Percentiles rank a stretch among this genome's conserved stretches.
These are phyloP conservation scores for Idaea aversata DNA, from an alignment of 2,888 invertebrate species.

Conservation along the genomic window DNA sequence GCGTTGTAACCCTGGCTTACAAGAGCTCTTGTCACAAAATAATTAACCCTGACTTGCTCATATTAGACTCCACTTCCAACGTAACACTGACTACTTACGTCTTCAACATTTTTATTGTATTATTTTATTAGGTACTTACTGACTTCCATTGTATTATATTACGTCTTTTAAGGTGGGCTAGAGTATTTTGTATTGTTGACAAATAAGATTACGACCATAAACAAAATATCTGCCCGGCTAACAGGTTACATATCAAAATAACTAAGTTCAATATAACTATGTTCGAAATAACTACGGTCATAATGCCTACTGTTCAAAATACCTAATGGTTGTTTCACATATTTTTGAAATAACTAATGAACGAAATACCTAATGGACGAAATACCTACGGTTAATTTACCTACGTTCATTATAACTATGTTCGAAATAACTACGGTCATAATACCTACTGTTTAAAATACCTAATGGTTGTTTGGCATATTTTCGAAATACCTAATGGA, in stretches of 20 bases:
- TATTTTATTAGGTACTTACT: conserved; percentile 22
- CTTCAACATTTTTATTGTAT: conserved; percentile 50
- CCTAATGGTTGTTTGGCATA: no score
- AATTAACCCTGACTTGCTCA: conserved; percentile 73
- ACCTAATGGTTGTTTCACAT: no score
- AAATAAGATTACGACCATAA: neutral
- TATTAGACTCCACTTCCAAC: conserved; percentile 60
- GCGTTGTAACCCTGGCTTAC: conserved; percentile 75
- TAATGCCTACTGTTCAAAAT: no score
- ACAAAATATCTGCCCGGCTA: neutral
- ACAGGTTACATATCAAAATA: conserved; percentile 42
- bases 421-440: no score
- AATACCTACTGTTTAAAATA: no score
- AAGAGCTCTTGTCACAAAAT: conserved; percentile 76
- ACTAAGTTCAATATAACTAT: no score
- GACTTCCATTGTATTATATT: neutral
- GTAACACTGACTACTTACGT: conserved; percentile 52
- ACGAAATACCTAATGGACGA: no score
- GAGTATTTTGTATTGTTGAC: conserved; percentile 2
- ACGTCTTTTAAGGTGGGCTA: neutral
- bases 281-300: no score
- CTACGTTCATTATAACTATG: no score
- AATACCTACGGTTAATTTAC: no score
- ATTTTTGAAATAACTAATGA: no score
- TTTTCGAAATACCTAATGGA: no score